These are phyloP conservation scores for Hemiscyllium ocellatum DNA, from an alignment of 2,113 vertebrate species.

Conservation along the genomic window DNA sequence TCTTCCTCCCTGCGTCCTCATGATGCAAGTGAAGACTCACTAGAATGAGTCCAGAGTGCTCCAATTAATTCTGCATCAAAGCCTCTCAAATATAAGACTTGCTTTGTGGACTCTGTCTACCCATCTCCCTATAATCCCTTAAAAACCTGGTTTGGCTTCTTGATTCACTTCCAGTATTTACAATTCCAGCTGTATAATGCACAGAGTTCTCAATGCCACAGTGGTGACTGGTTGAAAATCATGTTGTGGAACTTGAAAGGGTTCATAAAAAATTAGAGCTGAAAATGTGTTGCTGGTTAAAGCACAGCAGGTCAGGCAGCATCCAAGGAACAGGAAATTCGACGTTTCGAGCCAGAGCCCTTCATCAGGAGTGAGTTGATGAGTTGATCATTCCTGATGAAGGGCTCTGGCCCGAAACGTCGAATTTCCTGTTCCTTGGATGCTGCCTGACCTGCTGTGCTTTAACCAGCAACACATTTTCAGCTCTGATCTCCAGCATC, in stretches of 20 bases:
- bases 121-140: background rate
- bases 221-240: background rate
- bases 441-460: too few relatives aligned
- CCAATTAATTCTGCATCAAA: background rate
- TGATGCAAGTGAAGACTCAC: background rate
- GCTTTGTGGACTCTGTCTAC: background rate
- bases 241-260: background rate
- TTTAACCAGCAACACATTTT: too few relatives aligned
- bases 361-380: too few relatives aligned
- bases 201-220: background rate
- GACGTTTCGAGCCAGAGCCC: too few relatives aligned
- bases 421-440: too few relatives aligned
- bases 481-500: too few relatives aligned
- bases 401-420: too few relatives aligned
- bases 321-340: too few relatives aligned
- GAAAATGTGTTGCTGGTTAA: too few relatives aligned
- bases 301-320: too few relatives aligned
- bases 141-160: background rate
- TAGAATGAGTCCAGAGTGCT: background rate
- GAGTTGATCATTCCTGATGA: too few relatives aligned
- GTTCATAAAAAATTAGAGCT: too few relatives aligned
- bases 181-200: background rate
- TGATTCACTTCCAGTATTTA: background rate
- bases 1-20: background rate
- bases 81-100: background rate